Evolutionary conservation across 2,888 invertebrate genomes (phyloP), one percentile per base, ranked within the genome.

Genomic region (Pandemis heparana): DNA sequence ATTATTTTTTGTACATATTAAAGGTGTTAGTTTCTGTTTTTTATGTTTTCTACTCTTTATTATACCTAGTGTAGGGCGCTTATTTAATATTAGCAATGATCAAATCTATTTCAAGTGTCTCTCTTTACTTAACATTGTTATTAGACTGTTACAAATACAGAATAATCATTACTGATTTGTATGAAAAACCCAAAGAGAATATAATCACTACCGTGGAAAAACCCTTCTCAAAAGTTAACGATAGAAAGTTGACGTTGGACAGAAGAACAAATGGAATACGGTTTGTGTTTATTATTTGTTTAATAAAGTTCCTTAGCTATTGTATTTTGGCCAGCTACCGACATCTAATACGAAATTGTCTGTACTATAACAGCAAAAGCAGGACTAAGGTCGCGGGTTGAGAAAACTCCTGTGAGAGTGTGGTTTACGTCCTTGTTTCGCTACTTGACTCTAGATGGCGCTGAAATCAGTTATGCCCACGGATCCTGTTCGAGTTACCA

Each of bases 401-500:
- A 63, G 48, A 59, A 61, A 51, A 10, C 51, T 43, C 53, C 16
- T n/a, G 23, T n/a, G 32, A 16, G 32, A n/a, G 14, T 46, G 56
- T 10, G 12, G 41, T 4, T 2, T 14, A 41, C 63, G 5, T 46
- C 18, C 39, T 2, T 32, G 68, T 73, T 73, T 43, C 16, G 14
- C 63, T 8, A 10, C n/a, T n/a, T 1, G 38, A 59, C 68, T 56
- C 63, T 69, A 73, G 73, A 69, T 73, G 73, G 39, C 73, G 18
- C 59, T 32, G 39, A 73, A 63, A 56, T 23, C 39, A 68, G 68
- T 41, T n/a, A n/a, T 32, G 32, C 16, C 23, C 4, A 12, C 12
- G 43, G 12, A 43, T 43, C 12, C 43, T 43, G 43, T 43, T 43
- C 12, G 12, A 43, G 10, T 43, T 43, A 32, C 23, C 23, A 32